Base-by-base conservation (phyloP, 2,797 vertebrate genomes). In the Hipposideros larvatus region DNA sequence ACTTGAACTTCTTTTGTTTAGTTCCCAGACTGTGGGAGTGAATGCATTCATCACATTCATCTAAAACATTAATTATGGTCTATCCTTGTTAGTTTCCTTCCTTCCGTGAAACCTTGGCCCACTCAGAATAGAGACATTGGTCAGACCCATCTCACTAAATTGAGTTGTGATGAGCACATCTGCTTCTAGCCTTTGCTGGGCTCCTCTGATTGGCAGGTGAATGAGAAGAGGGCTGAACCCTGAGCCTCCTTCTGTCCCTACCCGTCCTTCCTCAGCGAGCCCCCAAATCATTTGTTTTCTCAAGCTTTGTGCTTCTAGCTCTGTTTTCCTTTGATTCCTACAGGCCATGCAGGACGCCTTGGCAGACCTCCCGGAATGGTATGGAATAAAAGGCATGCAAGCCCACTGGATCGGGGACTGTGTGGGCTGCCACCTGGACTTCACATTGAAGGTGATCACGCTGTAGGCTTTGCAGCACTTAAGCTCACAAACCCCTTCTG, bases 381-480 rank as follows among this genome's bases (percentile, higher is more conserved):
- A 99, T 0, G 99, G 99, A 48, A 99, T 99, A 95, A 99, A 99
- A 98, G 99, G 98, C 98, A 99, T 99, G 99, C 99, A 99, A 98
- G 99, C 99, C 48, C 99, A 99, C 98, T 99, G 99, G 99, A 99
- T 99, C 65, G 99, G 99, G 74, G 98, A 99, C 75, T 99, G 99
- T 34, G 94, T 96, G 22, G 99, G 99, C 79, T 99, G 99, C 98
- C 99, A 98, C 89, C 99, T 99, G 57, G 99, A 99, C 98, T 99
- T 99, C 98, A 97, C 97, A 66, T 98, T 99, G 48, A 99, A 99
- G 99, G 99, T 99, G 96, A 98, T 1, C 1, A 1, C 19, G 46
- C 26, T 3, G 10, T 5, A 53, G 48, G 22, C 5, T 22, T 48
- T 15, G 46, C 16, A 9, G 43, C 24, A 0, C 4, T 5, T 10